A percentile compares a stretch with the other conserved stretches of the same genome.
phyloP scores from a whole-genome alignment of 1,140 invertebrate species.

The Streblospio benedicti region DNA sequence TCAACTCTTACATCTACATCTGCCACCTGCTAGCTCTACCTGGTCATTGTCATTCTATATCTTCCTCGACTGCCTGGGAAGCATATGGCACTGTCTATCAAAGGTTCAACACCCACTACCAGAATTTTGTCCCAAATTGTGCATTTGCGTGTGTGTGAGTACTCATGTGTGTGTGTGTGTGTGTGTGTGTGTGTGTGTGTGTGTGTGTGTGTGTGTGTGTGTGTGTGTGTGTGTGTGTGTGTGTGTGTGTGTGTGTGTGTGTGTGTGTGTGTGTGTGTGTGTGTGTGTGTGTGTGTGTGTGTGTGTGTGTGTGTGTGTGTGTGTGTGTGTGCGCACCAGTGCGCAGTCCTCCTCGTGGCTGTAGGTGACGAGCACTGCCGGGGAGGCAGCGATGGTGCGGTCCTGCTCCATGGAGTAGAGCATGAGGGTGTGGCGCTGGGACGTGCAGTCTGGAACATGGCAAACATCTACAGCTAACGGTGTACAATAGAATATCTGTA shows the following conservation, averaged over 20 bases:
- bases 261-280: constrained; percentile 8
- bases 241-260: constrained; percentile 12
- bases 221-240: constrained; percentile 5
- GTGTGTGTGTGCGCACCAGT: constrained; percentile 8
- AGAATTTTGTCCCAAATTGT: not conserved
- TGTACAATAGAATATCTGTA: too few relatives aligned
- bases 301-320: constrained; percentile 16
- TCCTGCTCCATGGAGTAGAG: too few relatives aligned
- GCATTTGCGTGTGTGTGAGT: not conserved
- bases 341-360: not conserved
- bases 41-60: not conserved
- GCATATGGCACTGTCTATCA: not conserved
- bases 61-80: not conserved
- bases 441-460: too few relatives aligned
- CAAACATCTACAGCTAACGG: too few relatives aligned
- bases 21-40: not conserved
- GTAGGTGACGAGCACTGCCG: not conserved
- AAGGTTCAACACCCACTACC: not conserved
- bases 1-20: not conserved
- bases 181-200: constrained; percentile 3
- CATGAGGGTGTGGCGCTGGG: too few relatives aligned
- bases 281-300: constrained; percentile 13
- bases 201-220: constrained; percentile 4
- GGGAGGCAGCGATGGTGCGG: too few relatives aligned
- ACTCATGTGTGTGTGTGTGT: too few relatives aligned